These are phyloP conservation scores for Valencia hispanica DNA, from an alignment of 2,797 vertebrate genomes.

Conservation along the genomic window DNA sequence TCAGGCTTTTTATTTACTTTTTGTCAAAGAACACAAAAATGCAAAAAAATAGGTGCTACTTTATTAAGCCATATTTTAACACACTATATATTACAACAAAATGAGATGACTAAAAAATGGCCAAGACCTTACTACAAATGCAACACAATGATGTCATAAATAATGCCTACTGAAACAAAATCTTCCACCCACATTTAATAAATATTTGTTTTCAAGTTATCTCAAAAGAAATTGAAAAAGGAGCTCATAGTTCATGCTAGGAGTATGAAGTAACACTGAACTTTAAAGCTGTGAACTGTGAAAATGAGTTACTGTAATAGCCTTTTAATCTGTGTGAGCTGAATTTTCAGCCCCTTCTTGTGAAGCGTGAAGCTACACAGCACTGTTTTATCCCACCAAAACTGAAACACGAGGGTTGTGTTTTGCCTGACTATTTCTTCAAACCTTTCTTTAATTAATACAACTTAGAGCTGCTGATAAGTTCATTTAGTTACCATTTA, in stretches of 20 bases:
- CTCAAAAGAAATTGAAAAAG: not conserved
- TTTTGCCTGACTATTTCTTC: not conserved
- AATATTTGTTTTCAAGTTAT: not conserved
- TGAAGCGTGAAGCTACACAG: not conserved
- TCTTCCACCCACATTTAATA: not conserved
- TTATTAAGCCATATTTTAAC: not conserved
- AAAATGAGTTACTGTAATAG: not conserved
- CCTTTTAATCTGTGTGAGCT: not conserved
- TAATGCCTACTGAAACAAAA: not conserved
- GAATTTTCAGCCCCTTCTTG: not conserved
- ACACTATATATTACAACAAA: not conserved
- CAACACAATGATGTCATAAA: not conserved
- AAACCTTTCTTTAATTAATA: not conserved
- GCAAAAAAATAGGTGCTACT: not conserved
- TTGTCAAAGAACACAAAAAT: not conserved
- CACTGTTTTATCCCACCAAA: not conserved
- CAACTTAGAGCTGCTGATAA: not conserved
- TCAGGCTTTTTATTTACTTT: not conserved
- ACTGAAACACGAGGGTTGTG: not conserved
- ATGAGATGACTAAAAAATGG: not conserved
- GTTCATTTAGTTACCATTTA: not conserved
- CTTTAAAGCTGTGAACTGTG: not conserved
- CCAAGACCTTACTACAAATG: not conserved
- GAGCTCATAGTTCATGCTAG: too few relatives aligned
- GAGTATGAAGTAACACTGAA: not conserved